Percentiles rank a stretch among this genome's conserved stretches.
Evolutionary conservation across 2,797 vertebrate genomes (phyloP).

Genomic region (Enoplosus armatus): DNA sequence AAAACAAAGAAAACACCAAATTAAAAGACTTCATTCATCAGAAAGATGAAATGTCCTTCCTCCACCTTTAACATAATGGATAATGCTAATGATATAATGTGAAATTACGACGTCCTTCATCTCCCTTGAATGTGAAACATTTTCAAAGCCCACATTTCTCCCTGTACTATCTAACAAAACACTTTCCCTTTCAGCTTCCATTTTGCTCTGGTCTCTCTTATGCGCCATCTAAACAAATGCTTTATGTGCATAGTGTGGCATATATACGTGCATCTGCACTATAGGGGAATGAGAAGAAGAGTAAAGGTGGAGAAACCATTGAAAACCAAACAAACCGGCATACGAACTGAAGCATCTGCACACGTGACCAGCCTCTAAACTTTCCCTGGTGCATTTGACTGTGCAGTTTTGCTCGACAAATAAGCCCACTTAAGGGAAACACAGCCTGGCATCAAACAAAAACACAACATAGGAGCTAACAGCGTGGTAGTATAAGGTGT

Average conservation of each 20-base stretch:
- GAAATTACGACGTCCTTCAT: no score
- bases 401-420: slow-evolving; percentile 67
- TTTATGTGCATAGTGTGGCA: background rate
- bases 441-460: slow-evolving; percentile 59
- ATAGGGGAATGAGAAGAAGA: background rate
- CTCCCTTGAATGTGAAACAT: no score
- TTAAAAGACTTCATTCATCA: slow-evolving; percentile 10
- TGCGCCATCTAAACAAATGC: background rate
- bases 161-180: background rate
- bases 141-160: background rate
- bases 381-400: slow-evolving; percentile 55
- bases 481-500: slow-evolving; percentile 43
- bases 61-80: background rate
- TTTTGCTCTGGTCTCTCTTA: background rate
- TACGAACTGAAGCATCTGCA: slow-evolving; percentile 8
- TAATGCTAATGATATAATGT: no score
- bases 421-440: slow-evolving; percentile 63
- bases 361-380: slow-evolving; percentile 49
- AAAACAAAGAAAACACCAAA: background rate
- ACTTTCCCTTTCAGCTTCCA: background rate
- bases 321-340: slow-evolving; percentile 1
- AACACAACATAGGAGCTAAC: slow-evolving; percentile 35
- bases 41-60: background rate
- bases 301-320: background rate
- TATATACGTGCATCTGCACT: background rate